Evolutionary conservation across 2,888 invertebrate species (phyloP), one percentile per base, ranked within the genome.

Genomic region (Rutpela maculata): DNA sequence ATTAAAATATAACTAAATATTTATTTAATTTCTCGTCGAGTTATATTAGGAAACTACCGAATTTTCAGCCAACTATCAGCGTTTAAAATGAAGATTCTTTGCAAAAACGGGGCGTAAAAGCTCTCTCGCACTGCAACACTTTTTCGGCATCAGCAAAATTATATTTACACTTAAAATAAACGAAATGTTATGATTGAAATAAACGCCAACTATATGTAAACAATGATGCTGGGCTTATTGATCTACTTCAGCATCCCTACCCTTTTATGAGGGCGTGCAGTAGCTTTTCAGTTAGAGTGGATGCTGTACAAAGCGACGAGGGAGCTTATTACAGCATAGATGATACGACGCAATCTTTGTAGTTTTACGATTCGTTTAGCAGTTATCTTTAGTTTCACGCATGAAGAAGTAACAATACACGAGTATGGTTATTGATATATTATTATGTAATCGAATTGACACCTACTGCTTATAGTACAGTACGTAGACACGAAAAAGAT

Each of bases 251-350:
- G 60, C 26, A 66, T 66, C 59, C 67, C 66, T 66, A 38, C 63
- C 65, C 31, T 43, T 56, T 57, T 17, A 31, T 31, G 66, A 11
- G 66, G 31, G 59, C 59, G 68, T 68, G 67, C 57, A 56, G 74
- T 35, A 17, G 65, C 66, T n/a, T 74, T 74, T 63, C 43, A 43
- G 57, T 70, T 56, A 35, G 74, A 59, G 70, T 35, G 74, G 67
- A 67, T 57, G 66, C 75, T 66, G 60, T 72, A 75, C 31, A 76
- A 72, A 60, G 70, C 74, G n/a, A 75, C 74, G 78, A 79, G 77
- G 72, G 72, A 77, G 79, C 79, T 77, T 78, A 81, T 81, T 79
- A 80, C 73, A 60, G 60, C 72, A 59, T 62, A 26, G 19, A 62
- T 35, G 60, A 74, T 66, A 70, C 76, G 59, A 73, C 73, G 56